Evolutionary conservation across 2,797 vertebrate genomes (phyloP).

Genomic region (Brachymystax lenok): DNA sequence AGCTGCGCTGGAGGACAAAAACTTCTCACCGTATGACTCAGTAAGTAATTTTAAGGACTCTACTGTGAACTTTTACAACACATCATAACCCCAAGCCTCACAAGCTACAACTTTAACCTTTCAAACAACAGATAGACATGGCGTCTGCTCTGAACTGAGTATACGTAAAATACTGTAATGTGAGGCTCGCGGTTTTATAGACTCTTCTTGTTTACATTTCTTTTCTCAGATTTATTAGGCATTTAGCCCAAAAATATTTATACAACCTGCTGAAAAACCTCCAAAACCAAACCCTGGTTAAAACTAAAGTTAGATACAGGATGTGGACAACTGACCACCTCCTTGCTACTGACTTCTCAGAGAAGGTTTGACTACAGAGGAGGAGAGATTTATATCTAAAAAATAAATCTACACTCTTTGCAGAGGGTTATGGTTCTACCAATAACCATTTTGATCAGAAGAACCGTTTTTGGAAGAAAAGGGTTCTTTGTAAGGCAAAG

Average conservation of each 20-base stretch:
- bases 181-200: not conserved
- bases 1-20: not conserved
- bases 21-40: not conserved
- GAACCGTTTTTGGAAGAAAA: too few relatives aligned
- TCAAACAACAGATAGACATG: not conserved
- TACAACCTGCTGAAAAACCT: too few relatives aligned
- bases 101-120: not conserved
- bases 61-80: constrained; percentile 36
- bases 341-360: not conserved
- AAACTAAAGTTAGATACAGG: not conserved
- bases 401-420: too few relatives aligned
- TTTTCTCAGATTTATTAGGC: not conserved
- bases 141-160: not conserved
- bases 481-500: too few relatives aligned
- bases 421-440: too few relatives aligned
- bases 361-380: not conserved
- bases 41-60: constrained; percentile 14
- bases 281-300: not conserved
- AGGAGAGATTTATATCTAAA: not conserved
- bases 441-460: too few relatives aligned
- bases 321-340: not conserved
- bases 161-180: not conserved
- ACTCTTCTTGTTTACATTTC: constrained; percentile 6
- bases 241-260: not conserved
- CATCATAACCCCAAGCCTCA: not conserved